Base-by-base conservation (phyloP, 2,113 vertebrate species). In the Hyla sarda region DNA sequence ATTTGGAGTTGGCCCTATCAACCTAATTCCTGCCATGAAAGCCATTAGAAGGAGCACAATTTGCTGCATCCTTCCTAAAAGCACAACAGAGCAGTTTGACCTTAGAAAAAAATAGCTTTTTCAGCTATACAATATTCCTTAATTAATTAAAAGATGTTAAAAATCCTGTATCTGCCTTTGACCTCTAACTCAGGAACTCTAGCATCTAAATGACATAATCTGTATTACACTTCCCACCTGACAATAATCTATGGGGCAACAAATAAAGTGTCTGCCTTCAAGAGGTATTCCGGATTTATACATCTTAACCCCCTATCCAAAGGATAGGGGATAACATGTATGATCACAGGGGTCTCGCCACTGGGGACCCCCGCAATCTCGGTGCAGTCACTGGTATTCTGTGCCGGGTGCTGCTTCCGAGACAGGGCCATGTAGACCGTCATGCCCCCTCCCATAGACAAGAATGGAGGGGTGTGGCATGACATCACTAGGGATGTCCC, bases 151-250 rank as follows among this genome's bases (percentile, higher is more conserved):
- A 50, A 41, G 32, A 17, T 10, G 56, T 3, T n/a, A 69, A 69
- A 67, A 34, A 3, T 12, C 28, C 52, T 10, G 19, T 25, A 73
- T n/a, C 9, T 73, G 73, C 16, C n/a, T 17, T 50, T 30, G 47
- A 52, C 47, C 52, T 50, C 21, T 16, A 76, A 30, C 11, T 52
- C 25, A 10, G 25, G 47, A 50, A 76, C 73, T 50, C 10, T 28
- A 17, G 19, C 73, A 76, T 76, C 52, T 76, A 50, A 52, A 50
- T 76, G 52, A 76, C 73, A 50, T 48, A 76, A 76, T 13, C 52
- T 74, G 41, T 21, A 45, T 74, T 74, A 25, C 23, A 4, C 41
- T 74, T 50, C 19, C 45, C 47, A 10, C 13, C 73, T 52, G 47
- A 52, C 13, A 76, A 52, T 52, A 52, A 76, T 76, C 73, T 52